phyloP scores from a whole-genome alignment of 1,140 invertebrate genomes.

The Zaprionus camerounensis region DNA sequence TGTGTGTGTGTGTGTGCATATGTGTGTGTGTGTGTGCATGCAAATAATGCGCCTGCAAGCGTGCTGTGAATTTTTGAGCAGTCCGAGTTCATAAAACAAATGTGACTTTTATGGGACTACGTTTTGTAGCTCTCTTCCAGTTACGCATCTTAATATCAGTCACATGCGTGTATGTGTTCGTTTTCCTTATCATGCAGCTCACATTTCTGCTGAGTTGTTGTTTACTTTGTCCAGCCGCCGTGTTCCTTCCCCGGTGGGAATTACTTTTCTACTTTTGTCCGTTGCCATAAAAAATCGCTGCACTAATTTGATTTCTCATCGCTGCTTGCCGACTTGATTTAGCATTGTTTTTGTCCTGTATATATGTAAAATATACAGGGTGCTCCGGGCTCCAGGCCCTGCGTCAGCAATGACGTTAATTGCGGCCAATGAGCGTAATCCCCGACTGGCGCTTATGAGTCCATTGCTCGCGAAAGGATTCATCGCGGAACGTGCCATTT shows the following conservation, averaged over 20 bases:
- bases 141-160: slow-evolving; percentile 65
- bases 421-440: slow-evolving; percentile 51
- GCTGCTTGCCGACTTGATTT: not conserved
- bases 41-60: slow-evolving; percentile 72
- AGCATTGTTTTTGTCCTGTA: not conserved
- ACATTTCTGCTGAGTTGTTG: slow-evolving; percentile 49
- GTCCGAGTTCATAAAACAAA: slow-evolving; percentile 58
- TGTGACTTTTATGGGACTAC: slow-evolving; percentile 62
- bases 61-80: slow-evolving; percentile 73
- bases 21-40: slow-evolving; percentile 37
- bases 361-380: not conserved
- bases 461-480: slow-evolving; percentile 62
- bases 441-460: slow-evolving; percentile 7
- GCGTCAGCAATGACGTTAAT: slow-evolving; percentile 64
- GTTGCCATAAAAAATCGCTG: slow-evolving; percentile 40
- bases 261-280: not conserved
- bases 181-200: slow-evolving; percentile 35
- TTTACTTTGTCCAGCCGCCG: slow-evolving; percentile 11
- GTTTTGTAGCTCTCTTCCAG: slow-evolving; percentile 62
- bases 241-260: not conserved
- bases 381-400: not conserved
- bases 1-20: slow-evolving; percentile 1
- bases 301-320: slow-evolving; percentile 48
- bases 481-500: slow-evolving; percentile 67
- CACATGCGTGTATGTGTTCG: slow-evolving; percentile 26